These are phyloP conservation scores for Melikaiella ostensackeni DNA, from an alignment of 2,888 invertebrate species.

Conservation along the genomic window DNA sequence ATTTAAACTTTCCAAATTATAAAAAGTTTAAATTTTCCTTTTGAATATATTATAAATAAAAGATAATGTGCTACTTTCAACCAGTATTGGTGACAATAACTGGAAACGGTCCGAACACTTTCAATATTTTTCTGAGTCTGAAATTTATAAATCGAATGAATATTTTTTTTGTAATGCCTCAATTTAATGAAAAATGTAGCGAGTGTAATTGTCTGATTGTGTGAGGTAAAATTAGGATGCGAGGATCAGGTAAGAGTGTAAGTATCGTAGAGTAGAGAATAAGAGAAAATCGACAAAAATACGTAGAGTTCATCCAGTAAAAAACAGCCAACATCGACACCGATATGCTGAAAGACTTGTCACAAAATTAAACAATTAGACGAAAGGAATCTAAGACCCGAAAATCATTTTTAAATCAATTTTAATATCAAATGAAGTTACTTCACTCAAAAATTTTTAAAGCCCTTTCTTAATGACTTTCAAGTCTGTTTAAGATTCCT, in stretches of 20 bases:
- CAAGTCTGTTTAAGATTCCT: not conserved
- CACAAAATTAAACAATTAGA: slow-evolving; percentile 42
- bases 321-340: slow-evolving; percentile 47
- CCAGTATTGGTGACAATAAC: too few relatives aligned
- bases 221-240: slow-evolving; percentile 33
- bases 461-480: not conserved
- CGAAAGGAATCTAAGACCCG: slow-evolving; percentile 38
- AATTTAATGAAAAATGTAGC: not conserved
- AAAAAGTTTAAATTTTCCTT: too few relatives aligned
- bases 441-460: not conserved
- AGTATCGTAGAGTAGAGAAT: slow-evolving; percentile 45
- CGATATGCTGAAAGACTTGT: slow-evolving; percentile 54
- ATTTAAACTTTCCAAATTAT: too few relatives aligned
- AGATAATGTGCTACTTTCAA: too few relatives aligned
- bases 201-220: slow-evolving; percentile 7
- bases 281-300: slow-evolving; percentile 46
- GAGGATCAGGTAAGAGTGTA: slow-evolving; percentile 42
- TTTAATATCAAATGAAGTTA: not conserved
- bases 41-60: too few relatives aligned
- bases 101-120: not conserved
- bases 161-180: not conserved
- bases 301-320: slow-evolving; percentile 41
- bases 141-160: not conserved
- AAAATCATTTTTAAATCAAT: not conserved
- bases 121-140: not conserved